Base-by-base conservation (phyloP, 2,888 invertebrate genomes). In the Drosophila barbarae region DNA sequence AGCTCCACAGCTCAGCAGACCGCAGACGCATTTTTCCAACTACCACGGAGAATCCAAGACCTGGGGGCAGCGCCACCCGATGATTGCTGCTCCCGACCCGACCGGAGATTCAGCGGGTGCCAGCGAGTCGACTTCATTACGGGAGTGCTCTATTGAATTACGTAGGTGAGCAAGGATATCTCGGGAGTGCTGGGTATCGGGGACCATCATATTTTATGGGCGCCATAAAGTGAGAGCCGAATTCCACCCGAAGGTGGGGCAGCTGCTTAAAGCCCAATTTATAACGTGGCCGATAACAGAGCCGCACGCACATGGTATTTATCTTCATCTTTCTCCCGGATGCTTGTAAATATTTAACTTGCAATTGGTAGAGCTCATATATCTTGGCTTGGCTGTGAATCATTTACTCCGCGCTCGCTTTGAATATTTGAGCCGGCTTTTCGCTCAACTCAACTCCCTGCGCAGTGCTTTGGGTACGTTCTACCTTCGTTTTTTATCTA, bases 311-410 rank as follows among this genome's bases (percentile, higher is more conserved):
- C 59, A 55, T 50, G 71, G 59, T 44, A 57, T 51, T 35, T 42
- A 49, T 34, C 36, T 66, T 32, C 54, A 34, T 47, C 66, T 66
- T 35, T 36, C 46, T 21, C 38, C 54, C 55, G 36, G 36, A 13
- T 35, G 46, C 68, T 76, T 61, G 77, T 74, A 75, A 80, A 80
- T 80, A 85, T 80, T 85, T 77, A 73, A 81, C 67, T 67, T 80
- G 73, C 77, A 74, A 74, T 77, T 71, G 69, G 52, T 54, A 21
- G 51, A 61, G 70, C 54, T 56, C 63, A 64, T 67, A 65, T 68
- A 72, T 72, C 61, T 77, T 64, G 53, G 44, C 52, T 46, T 54
- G 57, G 59, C 77, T 60, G 57, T 65, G 68, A 69, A 70, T 84
- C 69, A 79, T 84, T 74, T 83, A 72, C 75, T 66, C 64, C 68